A percentile compares a stretch with the other conserved stretches of the same genome.
These are phyloP conservation scores for Ursus arctos DNA, from an alignment of 2,113 vertebrate species.

Conservation along the genomic window DNA sequence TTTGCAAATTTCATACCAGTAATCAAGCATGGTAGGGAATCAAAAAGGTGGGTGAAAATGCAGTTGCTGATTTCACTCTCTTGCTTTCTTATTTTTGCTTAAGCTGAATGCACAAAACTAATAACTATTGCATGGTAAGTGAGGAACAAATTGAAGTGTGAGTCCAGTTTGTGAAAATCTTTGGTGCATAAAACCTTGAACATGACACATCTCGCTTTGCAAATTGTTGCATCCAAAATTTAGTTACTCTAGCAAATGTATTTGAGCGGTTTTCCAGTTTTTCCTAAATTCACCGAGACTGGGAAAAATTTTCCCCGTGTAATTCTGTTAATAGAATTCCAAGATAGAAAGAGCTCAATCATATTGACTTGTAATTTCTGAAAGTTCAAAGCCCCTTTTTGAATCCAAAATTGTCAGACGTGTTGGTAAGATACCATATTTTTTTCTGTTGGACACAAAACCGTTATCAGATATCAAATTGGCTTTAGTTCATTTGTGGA, in stretches of 20 bases:
- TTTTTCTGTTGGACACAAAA: background rate
- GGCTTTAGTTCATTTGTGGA: background rate
- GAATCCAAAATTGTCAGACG: background rate
- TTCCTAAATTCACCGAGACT: background rate
- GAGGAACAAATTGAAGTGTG: slow-evolving; percentile 69
- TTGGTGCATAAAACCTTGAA: slow-evolving; percentile 41
- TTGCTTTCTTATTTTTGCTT: background rate
- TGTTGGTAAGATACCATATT: background rate
- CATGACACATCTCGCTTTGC: slow-evolving; percentile 26
- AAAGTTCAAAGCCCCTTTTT: background rate
- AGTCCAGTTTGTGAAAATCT: slow-evolving; percentile 61
- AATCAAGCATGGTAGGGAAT: background rate
- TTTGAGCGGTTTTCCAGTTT: background rate
- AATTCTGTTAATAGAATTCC: background rate
- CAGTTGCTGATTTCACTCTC: slow-evolving; percentile 4
- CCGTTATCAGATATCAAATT: background rate
- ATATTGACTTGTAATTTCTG: background rate
- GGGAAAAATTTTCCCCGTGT: background rate
- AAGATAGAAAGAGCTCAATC: background rate
- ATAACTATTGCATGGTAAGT: slow-evolving; percentile 43
- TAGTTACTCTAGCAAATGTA: background rate
- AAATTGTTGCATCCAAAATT: slow-evolving; percentile 41
- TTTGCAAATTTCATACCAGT: background rate
- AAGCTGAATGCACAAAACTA: slow-evolving; percentile 53
- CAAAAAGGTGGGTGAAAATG: background rate